Evolutionary conservation across 2,113 vertebrate species (phyloP).

Genomic region (Plestiodon gilberti): DNA sequence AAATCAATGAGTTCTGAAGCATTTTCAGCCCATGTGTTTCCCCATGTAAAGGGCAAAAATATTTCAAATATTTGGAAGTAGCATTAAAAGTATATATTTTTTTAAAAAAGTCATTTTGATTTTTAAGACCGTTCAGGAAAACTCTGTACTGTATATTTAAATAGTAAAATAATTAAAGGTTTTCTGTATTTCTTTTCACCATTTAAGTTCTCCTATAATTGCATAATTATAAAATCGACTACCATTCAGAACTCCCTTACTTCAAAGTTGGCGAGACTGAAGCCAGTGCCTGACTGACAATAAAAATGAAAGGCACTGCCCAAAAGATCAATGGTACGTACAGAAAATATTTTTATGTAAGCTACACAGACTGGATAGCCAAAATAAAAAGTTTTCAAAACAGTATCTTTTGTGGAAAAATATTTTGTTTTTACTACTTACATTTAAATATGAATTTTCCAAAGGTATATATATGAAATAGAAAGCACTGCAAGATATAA

Average conservation of each 20-base stretch:
- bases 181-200: background rate
- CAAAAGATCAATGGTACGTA: too few species aligned
- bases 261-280: background rate
- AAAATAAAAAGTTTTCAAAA: background rate
- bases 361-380: background rate
- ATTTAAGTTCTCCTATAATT: background rate
- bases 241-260: background rate
- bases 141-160: background rate
- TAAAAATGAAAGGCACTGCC: background rate
- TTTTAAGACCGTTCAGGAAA: background rate
- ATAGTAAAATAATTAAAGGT: background rate
- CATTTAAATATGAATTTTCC: background rate
- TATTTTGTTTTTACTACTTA: background rate
- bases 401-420: background rate
- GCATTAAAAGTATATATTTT: background rate
- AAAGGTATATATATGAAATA: background rate
- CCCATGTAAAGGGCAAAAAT: background rate
- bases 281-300: background rate
- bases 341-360: background rate
- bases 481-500: background rate
- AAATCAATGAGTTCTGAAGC: constrained; percentile 12
- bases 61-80: background rate
- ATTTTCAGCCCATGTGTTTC: background rate
- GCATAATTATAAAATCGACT: background rate
- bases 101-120: background rate